Conservation (phyloP, 2,888 invertebrate species). For the Apoda limacodes region DNA sequence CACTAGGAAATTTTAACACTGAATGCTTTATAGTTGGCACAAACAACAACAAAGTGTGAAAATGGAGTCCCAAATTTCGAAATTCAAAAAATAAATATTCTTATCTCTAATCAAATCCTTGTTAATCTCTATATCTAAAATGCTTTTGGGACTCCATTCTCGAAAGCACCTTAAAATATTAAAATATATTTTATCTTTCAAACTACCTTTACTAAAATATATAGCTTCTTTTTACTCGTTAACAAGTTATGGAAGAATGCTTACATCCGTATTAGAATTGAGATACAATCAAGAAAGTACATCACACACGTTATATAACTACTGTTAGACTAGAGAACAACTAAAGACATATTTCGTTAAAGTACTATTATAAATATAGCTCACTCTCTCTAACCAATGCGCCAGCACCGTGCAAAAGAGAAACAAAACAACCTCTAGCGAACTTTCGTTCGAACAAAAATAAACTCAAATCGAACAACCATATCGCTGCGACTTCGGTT, state of each 20-base stretch:
- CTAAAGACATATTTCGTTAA: conserved; percentile 23
- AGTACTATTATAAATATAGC: conserved; percentile 30
- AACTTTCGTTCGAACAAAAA: conserved; percentile 29
- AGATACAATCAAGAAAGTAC: conserved; percentile 32
- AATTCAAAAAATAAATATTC: conserved; percentile 45
- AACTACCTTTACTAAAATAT: conserved; percentile 35
- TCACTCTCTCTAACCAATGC: conserved; percentile 31
- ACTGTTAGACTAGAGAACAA: conserved; percentile 63
- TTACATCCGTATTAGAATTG: conserved; percentile 44
- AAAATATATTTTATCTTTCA: conserved; percentile 27
- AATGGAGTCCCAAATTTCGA: conserved; percentile 38
- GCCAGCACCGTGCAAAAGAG: conserved; percentile 29
- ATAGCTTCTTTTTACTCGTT: conserved; percentile 51
- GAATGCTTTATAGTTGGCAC: conserved; percentile 50
- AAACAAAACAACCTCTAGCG: conserved; percentile 23
- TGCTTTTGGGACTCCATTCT: conserved; percentile 39
- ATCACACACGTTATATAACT: conserved; percentile 32
- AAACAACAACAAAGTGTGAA: conserved; percentile 39
- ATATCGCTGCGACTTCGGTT: conserved; percentile 32
- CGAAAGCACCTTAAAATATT: conserved; percentile 51
- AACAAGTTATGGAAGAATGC: conserved; percentile 47
- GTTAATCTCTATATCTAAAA: conserved; percentile 38
- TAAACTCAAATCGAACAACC: conserved; percentile 46
- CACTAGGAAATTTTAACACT: background rate
- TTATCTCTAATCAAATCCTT: conserved; percentile 55